Evolutionary conservation across 1,140 invertebrate species (phyloP), one percentile per base, ranked within the genome.

Genomic region (Ceratoteleas bidentatus): DNA sequence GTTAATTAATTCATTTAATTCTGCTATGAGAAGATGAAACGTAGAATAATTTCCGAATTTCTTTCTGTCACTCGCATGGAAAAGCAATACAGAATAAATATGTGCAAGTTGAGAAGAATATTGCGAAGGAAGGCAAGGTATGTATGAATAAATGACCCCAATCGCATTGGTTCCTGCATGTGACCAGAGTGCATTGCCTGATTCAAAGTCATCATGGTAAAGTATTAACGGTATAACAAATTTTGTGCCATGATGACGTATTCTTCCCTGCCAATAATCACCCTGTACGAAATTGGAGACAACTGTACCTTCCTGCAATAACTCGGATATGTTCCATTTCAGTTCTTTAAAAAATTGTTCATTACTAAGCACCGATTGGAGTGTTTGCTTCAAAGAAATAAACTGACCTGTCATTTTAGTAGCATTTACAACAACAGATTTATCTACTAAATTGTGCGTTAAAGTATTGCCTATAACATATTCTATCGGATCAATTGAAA

Each of bases 21-120:
- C 73, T 1, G 61, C 34, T 15, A 82, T 72, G 2, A 72, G 33
- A 32, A 24, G 8, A 9, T 62, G 4, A 87, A 91, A 91, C 92
- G 93, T 90, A 87, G 62, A 16, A 8, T 60, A 33, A 57, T 85
- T 87, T 11, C 85, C 83, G 79, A 85, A 85, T 45, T 40, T 58
- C 53, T 76, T 73, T 53, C 85, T 81, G 45, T 86, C 84, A 32
- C 45, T 6, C 6, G 78, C 65, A 65, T 60, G 65, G 76, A 85
- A 86, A n/a, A 84, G n/a, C 9, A 73, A 68, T n/a, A 64, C 43
- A 10, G 84, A 38, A 62, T 84, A 81, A 40, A 85, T 86, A 75
- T 84, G 69, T 15, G 34, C 15, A 10, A 86, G 32, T 66, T 52
- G 9, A 47, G 84, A 81, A 6, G 38, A n/a, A 34, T 70, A 72